Evolutionary conservation across 2,113 vertebrate genomes (phyloP), one percentile per base, ranked within the genome.

Genomic region (Cinclus mexicanus): DNA sequence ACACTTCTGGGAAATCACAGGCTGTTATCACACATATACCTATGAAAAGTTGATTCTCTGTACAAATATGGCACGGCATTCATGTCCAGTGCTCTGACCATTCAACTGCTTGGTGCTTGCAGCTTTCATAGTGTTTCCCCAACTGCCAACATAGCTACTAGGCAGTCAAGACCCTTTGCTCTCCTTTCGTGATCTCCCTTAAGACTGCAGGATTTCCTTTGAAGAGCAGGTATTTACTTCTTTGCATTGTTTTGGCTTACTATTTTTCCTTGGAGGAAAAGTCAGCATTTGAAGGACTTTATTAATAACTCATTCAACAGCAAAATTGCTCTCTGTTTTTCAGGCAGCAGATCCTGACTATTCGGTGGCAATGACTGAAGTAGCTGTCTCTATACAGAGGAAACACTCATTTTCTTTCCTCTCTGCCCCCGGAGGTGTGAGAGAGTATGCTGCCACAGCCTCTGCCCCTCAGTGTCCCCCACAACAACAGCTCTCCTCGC

Each of bases 401-500:
- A 76, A 31, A 5, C 0, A 1, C 20, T 15, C 12, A 29, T 57
- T 72, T 90, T 29, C 46, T 63, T 6, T 13, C 9, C 3, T 57
- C 14, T 42, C 67, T 6, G 15, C 11, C 11, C 4, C 1, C 0
- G 0, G 42, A 56, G 4, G 8, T 42, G 4, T 67, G 18, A 63
- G 26, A 26, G 8, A 50, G 6, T 0, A 0, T 1, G 2, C 28
- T 81, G 35, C 4, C 8, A 3, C 39, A 46, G 53, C 2, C 18
- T 1, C 0, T 37, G 28, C 4, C 13, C 23, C 9, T 63, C 47
- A 3, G 7, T 33, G 44, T 83, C 15, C 8, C 13, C 13, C 6
- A 7, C 0, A 1, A 3, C 4, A 4, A 31, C 8, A 50, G 19
- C 10, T 60, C 55, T 8, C 11, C 18, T 42, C 0, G 0, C 26